Conservation (phyloP, 2,888 invertebrate genomes). For the Stenolophus ochropezus region DNA sequence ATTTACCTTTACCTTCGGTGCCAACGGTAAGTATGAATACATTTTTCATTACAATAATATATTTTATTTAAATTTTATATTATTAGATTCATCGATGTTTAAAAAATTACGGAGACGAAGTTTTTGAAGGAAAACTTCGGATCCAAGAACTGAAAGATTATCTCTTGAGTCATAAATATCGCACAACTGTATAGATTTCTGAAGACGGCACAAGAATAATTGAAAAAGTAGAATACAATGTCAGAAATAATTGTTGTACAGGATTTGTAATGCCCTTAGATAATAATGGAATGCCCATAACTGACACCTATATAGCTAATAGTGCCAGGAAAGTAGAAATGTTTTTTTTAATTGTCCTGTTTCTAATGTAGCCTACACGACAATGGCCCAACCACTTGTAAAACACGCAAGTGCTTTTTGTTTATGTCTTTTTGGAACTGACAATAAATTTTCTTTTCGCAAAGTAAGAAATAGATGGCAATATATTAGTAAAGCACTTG, state of each 20-base stretch:
- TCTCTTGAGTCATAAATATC: neutral
- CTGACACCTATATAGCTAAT: neutral
- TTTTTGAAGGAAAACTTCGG: neutral
- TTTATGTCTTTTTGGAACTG: neutral
- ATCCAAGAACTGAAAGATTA: neutral
- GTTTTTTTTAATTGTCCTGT: too few species aligned
- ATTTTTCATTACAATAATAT: neutral
- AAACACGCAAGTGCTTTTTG: neutral
- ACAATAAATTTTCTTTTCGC: neutral
- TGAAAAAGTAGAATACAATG: neutral
- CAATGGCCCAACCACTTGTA: neutral
- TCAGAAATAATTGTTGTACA: neutral
- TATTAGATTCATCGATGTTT: neutral
- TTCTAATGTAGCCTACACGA: neutral
- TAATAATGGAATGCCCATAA: neutral
- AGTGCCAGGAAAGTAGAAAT: constrained; percentile 5
- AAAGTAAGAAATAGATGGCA: constrained; percentile 9
- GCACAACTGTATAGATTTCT: neutral
- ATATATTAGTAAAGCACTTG: neutral
- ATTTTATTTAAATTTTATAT: neutral
- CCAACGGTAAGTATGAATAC: neutral
- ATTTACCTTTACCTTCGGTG: neutral
- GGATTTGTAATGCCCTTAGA: constrained; percentile 3
- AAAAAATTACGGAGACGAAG: neutral
- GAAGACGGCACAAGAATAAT: constrained; percentile 25